Evolutionary conservation across 2,797 vertebrate genomes (phyloP), one percentile per base, ranked within the genome.

Genomic region (Urophycis tenuis): DNA sequence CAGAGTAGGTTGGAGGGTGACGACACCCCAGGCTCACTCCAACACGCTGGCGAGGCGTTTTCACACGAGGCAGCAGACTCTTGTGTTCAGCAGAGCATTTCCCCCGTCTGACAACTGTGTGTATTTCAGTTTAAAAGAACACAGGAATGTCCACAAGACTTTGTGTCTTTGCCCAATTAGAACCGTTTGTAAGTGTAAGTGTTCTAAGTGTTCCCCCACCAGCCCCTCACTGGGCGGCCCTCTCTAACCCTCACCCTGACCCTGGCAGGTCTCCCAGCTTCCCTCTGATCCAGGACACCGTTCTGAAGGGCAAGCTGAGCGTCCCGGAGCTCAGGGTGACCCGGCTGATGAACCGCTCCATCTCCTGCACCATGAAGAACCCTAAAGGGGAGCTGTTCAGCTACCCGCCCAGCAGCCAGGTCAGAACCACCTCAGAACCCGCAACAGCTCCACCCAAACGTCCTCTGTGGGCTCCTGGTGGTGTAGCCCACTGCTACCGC

Each of bases 281-380:
- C 78, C 97, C 97, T 0, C 88, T 98, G 87, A 97, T 98, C 91
- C 97, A 98, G 81, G 97, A 99, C 88, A 95, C 97, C 0, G 94
- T 96, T 89, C 89, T 99, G 84, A 98, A 98, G 91, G 95, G 96
- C 88, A 98, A 98, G 85, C 92, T 99, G 82, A 95, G 94, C 3
- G 95, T 97, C 36, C 95, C 97, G 0, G 97, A 99, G 87, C 92
- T 97, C 86, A 95, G 97, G 0, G 95, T 96, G 88, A 97, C 95
- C 72, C 95, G 97, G 78, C 94, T 99, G 78, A 98, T 99, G 95
- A 98, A 97, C 88, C 96, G 97, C 74, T 98, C 97, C 0, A 93
- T 98, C 84, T 98, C 97, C 73, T 99, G 97, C 72, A 97, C 97
- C 32, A 94, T 98, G 94, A 97, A 98, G 91, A 98, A 97, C 81